These are phyloP conservation scores for Acleris holmiana DNA, from an alignment of 2,888 invertebrate genomes.

Conservation along the genomic window DNA sequence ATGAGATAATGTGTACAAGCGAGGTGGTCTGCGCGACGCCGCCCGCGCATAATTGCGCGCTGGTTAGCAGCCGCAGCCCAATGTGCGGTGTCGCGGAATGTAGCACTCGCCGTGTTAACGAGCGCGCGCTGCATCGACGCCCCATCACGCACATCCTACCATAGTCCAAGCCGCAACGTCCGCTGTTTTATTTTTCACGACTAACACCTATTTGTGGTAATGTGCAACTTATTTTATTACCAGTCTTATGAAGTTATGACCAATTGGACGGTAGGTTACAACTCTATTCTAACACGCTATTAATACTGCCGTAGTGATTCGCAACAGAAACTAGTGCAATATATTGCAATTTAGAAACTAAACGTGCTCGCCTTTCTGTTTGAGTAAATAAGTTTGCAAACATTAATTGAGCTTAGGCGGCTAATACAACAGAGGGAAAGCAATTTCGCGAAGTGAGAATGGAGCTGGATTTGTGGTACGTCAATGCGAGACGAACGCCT, in stretches of 20 bases:
- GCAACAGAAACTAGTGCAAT: background rate
- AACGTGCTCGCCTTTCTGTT: conserved; percentile 3
- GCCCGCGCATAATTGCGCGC: conserved; percentile 61
- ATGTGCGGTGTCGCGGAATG: conserved; percentile 74
- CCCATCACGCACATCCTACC: conserved; percentile 55
- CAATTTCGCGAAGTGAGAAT: conserved; percentile 66
- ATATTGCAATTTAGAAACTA: conserved; percentile 3
- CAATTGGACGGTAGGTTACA: conserved; percentile 12
- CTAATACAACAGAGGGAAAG: conserved; percentile 41
- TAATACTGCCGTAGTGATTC: background rate
- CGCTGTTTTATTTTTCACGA: conserved; percentile 63
- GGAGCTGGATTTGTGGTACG: conserved; percentile 66
- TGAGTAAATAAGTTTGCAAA: conserved; percentile 3
- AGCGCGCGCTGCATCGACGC: conserved; percentile 53
- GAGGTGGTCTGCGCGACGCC: conserved; percentile 15
- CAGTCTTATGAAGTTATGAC: conserved; percentile 54
- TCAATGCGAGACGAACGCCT: conserved; percentile 78
- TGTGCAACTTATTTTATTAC: conserved; percentile 64
- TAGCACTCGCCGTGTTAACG: conserved; percentile 73
- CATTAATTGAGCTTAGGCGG: conserved; percentile 28
- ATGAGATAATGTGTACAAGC: conserved; percentile 24
- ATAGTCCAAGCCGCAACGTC: conserved; percentile 62
- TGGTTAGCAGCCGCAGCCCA: conserved; percentile 56
- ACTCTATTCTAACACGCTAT: conserved; percentile 5
- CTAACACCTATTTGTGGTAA: conserved; percentile 74